These are phyloP conservation scores for Ctenodactylus gundi DNA, from an alignment of 2,113 vertebrate species.

Conservation along the genomic window DNA sequence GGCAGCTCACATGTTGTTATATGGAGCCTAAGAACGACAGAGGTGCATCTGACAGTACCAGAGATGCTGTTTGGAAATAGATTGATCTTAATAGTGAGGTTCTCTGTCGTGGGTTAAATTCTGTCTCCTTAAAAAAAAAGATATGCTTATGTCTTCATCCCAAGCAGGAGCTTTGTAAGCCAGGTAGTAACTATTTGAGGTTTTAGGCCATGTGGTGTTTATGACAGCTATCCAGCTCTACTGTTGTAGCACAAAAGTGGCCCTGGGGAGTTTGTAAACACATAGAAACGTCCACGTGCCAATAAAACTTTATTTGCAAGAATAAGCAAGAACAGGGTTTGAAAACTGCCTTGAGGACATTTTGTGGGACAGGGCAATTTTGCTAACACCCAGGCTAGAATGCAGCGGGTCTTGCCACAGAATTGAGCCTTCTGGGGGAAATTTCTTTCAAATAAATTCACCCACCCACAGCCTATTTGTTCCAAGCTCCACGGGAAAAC, in stretches of 20 bases:
- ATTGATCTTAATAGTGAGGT: neutral
- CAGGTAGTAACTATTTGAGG: neutral
- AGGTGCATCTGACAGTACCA: neutral
- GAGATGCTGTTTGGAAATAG: neutral
- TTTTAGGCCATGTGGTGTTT: neutral
- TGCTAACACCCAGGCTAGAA: neutral
- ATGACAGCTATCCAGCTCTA: neutral
- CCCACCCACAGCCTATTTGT: neutral
- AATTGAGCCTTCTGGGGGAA: neutral
- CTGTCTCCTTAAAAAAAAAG: neutral
- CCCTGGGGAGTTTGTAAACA: too few relatives aligned
- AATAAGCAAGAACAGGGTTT: neutral
- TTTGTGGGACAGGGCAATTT: neutral
- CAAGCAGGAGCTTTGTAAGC: neutral
- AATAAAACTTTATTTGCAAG: neutral
- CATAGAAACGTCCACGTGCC: fast-evolving
- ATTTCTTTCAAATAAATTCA: neutral
- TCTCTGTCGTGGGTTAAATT: neutral
- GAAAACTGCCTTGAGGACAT: neutral
- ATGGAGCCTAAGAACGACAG: neutral
- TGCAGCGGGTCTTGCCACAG: neutral
- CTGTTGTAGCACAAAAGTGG: neutral
- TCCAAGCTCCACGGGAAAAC: neutral
- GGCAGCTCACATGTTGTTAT: neutral
- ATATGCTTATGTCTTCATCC: neutral